Percentiles rank a stretch among this genome's conserved stretches.
These are phyloP conservation scores for Aotus griseimembra DNA, from an alignment of 2,797 vertebrate genomes.

Conservation along the genomic window DNA sequence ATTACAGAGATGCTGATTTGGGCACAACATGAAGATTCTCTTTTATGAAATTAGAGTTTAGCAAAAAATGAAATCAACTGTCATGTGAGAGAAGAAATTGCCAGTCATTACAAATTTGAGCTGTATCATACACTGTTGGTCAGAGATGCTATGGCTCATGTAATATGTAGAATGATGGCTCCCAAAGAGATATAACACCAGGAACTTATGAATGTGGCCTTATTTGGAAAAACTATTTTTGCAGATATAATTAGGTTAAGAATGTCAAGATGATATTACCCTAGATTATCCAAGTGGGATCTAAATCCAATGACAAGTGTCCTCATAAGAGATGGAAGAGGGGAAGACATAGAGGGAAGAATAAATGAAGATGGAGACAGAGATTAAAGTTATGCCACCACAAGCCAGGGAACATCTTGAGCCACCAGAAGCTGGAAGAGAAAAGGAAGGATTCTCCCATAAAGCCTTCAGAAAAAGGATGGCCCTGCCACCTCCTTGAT, in stretches of 20 bases:
- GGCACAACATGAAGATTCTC: neutral
- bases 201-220: neutral
- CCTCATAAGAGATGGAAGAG: neutral
- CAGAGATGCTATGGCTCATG: neutral
- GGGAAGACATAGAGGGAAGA: neutral
- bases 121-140: neutral
- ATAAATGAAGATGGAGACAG: neutral
- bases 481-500: neutral
- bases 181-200: neutral
- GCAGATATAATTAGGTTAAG: neutral
- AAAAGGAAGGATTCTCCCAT: neutral
- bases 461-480: neutral
- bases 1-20: neutral
- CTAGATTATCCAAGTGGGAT: neutral
- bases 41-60: slow-evolving; percentile 30
- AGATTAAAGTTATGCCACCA: neutral
- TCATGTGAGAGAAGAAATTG: neutral
- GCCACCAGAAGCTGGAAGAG: neutral
- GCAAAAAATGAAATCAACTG: neutral
- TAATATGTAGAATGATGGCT: neutral
- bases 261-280: neutral
- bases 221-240: neutral
- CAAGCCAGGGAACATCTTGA: neutral
- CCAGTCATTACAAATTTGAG: neutral
- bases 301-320: neutral